Evolutionary conservation across 2,888 invertebrate genomes (phyloP), one percentile per base, ranked within the genome.

Genomic region (Embidobia sp.): DNA sequence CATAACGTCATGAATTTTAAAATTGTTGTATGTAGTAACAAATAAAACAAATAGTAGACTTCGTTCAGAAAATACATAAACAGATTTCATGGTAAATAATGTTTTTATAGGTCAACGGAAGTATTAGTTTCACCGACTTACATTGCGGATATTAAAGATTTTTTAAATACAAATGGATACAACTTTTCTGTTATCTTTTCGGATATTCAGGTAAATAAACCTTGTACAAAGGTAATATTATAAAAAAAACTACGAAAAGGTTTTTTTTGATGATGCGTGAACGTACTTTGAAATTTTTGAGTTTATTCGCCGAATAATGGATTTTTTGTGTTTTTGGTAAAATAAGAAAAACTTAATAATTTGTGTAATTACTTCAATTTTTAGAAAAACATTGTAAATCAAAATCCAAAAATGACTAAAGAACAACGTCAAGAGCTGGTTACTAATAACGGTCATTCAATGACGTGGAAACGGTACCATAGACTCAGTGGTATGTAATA

Each of bases 181-280:
- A 91, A 93, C 48, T 94, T 92, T 79, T 92, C 93, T 78, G 92
- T 94, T 0, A 90, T 95, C 22, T 93, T 95, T 82, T 92, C 93
- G 84, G 95, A 95, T 87, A 91, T 95, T 19, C 94, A 95, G 91
- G 93, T 93, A n/a, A n/a, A n/a, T n/a, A n/a, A n/a, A n/a, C n/a
- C n/a, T n/a, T n/a, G n/a, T n/a, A n/a, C n/a, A n/a, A n/a, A n/a
- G n/a, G n/a, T n/a, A n/a, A n/a, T n/a, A n/a, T n/a, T n/a, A n/a
- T n/a, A n/a, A n/a, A n/a, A n/a, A n/a, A n/a, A n/a, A n/a, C n/a
- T n/a, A n/a, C n/a, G n/a, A n/a, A n/a, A n/a, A n/a, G n/a, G n/a
- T n/a, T n/a, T n/a, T n/a, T n/a, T n/a, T n/a, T n/a, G n/a, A n/a
- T n/a, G n/a, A n/a, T n/a, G n/a, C n/a, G n/a, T n/a, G n/a, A n/a